Evolutionary conservation across 1,140 invertebrate genomes (phyloP).

Genomic region (Lepidurus arcticus): DNA sequence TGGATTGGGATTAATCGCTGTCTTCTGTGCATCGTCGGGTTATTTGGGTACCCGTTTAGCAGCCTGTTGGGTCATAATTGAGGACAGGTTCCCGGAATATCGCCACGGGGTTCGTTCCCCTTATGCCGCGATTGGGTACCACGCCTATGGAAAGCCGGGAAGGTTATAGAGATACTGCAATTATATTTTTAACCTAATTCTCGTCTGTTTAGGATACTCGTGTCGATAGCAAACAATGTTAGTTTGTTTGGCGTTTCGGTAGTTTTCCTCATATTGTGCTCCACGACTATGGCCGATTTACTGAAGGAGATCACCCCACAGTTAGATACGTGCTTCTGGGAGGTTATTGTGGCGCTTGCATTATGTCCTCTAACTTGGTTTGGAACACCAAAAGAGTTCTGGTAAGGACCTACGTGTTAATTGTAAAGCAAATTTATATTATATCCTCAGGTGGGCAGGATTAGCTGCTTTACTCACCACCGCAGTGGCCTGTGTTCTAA

Average conservation of each 20-base stretch:
- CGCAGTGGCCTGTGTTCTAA: slow-evolving; percentile 52
- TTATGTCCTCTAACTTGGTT: slow-evolving; percentile 61
- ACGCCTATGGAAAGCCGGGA: slow-evolving; percentile 54
- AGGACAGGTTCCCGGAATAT: slow-evolving; percentile 58
- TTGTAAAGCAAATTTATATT: slow-evolving; percentile 36
- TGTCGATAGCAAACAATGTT: slow-evolving; percentile 53
- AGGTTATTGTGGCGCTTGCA: slow-evolving; percentile 55
- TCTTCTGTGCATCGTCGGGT: slow-evolving; percentile 54
- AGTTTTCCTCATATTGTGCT: slow-evolving; percentile 62
- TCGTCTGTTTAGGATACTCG: slow-evolving; percentile 42
- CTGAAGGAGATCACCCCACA: slow-evolving; percentile 46
- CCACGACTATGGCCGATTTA: slow-evolving; percentile 57
- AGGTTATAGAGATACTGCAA: slow-evolving; percentile 46
- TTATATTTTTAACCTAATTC: slow-evolving; percentile 32
- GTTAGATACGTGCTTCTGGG: slow-evolving; percentile 55
- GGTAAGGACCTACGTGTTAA: slow-evolving; percentile 48
- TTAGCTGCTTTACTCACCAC: slow-evolving; percentile 54
- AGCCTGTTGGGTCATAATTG: slow-evolving; percentile 63
- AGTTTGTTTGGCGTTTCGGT: slow-evolving; percentile 63
- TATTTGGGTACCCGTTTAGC: slow-evolving; percentile 59
- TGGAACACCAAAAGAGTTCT: slow-evolving; percentile 65
- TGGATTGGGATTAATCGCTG: slow-evolving; percentile 53
- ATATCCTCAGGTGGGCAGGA: slow-evolving; percentile 47
- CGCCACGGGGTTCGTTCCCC: slow-evolving; percentile 55
- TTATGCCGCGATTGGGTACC: slow-evolving; percentile 60